Percentiles rank a stretch among this genome's conserved stretches.
phyloP scores from a whole-genome alignment of 2,888 invertebrate species.

The Lasioglossum figueresi region DNA sequence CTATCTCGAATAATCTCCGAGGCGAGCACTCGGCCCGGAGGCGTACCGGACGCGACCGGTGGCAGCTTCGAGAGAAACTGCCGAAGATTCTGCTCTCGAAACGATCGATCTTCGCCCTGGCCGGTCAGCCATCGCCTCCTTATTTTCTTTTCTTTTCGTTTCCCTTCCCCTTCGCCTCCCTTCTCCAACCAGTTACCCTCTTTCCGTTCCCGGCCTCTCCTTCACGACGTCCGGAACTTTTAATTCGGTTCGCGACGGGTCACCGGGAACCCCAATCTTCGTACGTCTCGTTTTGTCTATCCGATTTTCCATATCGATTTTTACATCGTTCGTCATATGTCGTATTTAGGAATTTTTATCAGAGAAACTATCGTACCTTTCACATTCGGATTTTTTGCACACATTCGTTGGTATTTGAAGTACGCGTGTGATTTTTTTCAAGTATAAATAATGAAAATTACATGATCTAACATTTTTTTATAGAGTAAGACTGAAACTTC shows the following conservation, averaged over 20 bases:
- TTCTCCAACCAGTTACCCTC: neutral
- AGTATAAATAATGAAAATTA: too few species aligned
- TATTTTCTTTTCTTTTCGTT: neutral
- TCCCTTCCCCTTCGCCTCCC: neutral
- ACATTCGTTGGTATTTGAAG: too few species aligned
- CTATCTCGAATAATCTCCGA: conserved; percentile 68
- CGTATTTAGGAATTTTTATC: neutral
- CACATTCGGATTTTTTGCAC: too few species aligned
- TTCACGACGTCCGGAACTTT: conserved; percentile 20
- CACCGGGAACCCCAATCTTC: neutral
- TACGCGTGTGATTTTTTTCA: too few species aligned
- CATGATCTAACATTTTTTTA: too few species aligned
- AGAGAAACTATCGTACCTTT: too few species aligned
- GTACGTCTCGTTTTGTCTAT: neutral
- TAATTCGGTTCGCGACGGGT: neutral
- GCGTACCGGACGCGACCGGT: conserved; percentile 39
- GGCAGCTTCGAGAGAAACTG: conserved; percentile 62
- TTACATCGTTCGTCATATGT: too few species aligned
- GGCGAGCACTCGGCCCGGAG: conserved; percentile 37
- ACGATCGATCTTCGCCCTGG: conserved; percentile 66
- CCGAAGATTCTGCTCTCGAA: conserved; percentile 62
- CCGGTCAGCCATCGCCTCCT: conserved; percentile 11
- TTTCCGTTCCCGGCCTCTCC: neutral
- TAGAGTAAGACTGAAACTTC: too few species aligned
- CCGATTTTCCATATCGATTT: neutral